phyloP scores from a whole-genome alignment of 2,888 invertebrate species.

The Tanypteryx hageni region DNA sequence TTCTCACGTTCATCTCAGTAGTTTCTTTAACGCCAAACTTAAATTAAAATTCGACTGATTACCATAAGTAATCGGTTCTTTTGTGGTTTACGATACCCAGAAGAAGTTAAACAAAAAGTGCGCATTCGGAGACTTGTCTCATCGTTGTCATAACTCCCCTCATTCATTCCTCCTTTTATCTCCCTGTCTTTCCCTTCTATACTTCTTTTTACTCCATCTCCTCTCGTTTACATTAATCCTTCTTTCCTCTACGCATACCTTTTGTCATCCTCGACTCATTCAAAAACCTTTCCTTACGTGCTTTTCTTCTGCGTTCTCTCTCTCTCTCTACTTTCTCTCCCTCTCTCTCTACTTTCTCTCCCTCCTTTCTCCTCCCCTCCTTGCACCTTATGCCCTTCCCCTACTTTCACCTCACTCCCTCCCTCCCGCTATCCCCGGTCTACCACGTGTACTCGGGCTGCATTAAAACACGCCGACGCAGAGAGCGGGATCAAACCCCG shows the following conservation, averaged over 20 bases:
- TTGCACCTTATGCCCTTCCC: not conserved
- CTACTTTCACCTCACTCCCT: not conserved
- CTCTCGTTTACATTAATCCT: too few relatives aligned
- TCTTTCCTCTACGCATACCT: not conserved
- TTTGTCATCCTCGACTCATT: not conserved
- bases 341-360: not conserved
- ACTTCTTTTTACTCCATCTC: too few relatives aligned
- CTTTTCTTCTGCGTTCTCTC: not conserved
- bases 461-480: constrained; percentile 64
- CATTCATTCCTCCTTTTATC: too few relatives aligned
- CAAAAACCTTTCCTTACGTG: not conserved
- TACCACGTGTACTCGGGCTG: constrained; percentile 36
- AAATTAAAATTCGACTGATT: too few relatives aligned
- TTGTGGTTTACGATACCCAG: too few relatives aligned
- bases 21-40: too few relatives aligned
- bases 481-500: constrained; percentile 16
- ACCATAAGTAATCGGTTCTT: too few relatives aligned
- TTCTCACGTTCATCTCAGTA: too few relatives aligned
- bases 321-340: not conserved
- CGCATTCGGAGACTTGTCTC: too few relatives aligned
- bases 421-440: not conserved
- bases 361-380: not conserved
- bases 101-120: too few relatives aligned
- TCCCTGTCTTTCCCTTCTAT: too few relatives aligned
- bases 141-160: too few relatives aligned